A percentile compares a stretch with the other conserved stretches of the same genome.
These are phyloP conservation scores for Apantesis nais DNA, from an alignment of 2,888 invertebrate species.

Conservation along the genomic window DNA sequence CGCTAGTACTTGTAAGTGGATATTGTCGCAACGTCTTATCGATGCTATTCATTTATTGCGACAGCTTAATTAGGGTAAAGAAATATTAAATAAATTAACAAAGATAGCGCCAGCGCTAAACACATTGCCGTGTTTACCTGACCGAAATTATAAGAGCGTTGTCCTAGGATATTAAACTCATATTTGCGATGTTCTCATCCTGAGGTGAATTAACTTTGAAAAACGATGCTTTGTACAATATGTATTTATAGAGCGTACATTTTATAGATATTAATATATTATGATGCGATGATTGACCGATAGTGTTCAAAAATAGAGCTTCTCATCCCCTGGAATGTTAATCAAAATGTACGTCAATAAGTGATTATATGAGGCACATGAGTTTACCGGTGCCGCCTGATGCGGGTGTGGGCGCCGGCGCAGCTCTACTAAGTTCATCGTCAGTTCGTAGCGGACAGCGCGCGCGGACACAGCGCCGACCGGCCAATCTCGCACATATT, in stretches of 20 bases:
- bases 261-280: constrained; percentile 24
- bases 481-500: constrained; percentile 38
- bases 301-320: constrained; percentile 68
- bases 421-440: constrained; percentile 67
- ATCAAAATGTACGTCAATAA: constrained; percentile 60
- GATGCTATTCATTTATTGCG: background rate
- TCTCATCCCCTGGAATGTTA: constrained; percentile 70
- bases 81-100: background rate
- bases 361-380: constrained; percentile 63
- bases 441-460: constrained; percentile 55
- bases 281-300: constrained; percentile 58
- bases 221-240: constrained; percentile 19
- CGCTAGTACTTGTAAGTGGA: background rate
- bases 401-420: constrained; percentile 59
- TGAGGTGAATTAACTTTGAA: constrained; percentile 18
- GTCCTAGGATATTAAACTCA: constrained; percentile 53
- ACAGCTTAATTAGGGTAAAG: constrained; percentile 9
- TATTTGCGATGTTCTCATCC: constrained; percentile 27
- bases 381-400: constrained; percentile 41
- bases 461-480: constrained; percentile 63
- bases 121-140: constrained; percentile 61
- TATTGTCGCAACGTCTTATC: background rate
- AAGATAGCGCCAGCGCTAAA: constrained; percentile 49
- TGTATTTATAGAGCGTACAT: constrained; percentile 16
- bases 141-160: constrained; percentile 72